Conservation (phyloP, 2,113 vertebrate species). For the Brachypteracias leptosomus region DNA sequence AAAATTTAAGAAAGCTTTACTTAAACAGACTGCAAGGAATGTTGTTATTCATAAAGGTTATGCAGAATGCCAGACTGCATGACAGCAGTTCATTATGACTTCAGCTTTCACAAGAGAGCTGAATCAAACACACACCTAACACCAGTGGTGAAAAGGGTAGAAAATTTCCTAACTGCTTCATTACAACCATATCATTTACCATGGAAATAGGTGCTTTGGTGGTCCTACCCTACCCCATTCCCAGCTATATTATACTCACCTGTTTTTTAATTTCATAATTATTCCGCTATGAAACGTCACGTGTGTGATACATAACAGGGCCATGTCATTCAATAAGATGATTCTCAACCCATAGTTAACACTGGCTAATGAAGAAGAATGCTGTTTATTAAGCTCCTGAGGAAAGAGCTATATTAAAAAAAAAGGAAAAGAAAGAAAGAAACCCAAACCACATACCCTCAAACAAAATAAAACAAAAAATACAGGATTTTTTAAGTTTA, state of each 20-base stretch:
- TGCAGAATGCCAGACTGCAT: not conserved
- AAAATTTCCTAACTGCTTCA: not conserved
- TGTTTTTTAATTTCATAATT: not conserved
- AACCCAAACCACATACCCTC: not conserved
- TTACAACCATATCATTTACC: not conserved
- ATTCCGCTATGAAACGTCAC: not conserved
- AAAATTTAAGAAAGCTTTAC: not conserved
- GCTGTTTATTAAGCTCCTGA: not conserved
- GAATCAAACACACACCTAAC: not conserved
- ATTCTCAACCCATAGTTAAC: not conserved
- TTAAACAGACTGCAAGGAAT: not conserved
- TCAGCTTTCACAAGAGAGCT: not conserved
- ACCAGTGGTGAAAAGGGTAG: not conserved
- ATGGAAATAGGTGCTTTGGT: not conserved
- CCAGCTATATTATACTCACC: not conserved
- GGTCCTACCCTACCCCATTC: not conserved
- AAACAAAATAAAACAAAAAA: not conserved
- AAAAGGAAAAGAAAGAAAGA: rapidly evolving
- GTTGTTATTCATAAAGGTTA: not conserved
- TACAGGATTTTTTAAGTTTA: not conserved
- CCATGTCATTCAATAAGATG: no score
- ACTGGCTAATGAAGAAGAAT: not conserved
- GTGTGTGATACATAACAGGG: not conserved
- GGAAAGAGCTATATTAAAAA: not conserved
- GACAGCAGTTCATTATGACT: not conserved